phyloP scores from a whole-genome alignment of 2,113 vertebrate genomes.

The Periophthalmus modestus region DNA sequence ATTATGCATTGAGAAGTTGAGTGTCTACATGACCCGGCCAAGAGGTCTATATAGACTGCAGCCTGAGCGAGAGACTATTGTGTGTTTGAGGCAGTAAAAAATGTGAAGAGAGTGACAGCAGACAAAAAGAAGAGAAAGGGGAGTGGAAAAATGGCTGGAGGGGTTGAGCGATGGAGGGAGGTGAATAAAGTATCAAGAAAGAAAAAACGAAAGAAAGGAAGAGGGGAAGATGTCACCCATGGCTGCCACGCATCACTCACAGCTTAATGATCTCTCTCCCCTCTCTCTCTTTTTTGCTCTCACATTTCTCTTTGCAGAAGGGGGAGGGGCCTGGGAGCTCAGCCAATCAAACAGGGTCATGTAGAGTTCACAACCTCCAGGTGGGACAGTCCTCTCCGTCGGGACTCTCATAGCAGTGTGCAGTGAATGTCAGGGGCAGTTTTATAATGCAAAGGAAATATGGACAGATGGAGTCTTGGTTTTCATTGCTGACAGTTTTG shows the following conservation, averaged over 20 bases:
- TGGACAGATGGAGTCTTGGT: not conserved
- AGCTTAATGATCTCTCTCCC: slow-evolving; percentile 77
- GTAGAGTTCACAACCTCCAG: slow-evolving; percentile 97
- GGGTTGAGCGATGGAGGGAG: slow-evolving; percentile 69
- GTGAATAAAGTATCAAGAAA: slow-evolving; percentile 64
- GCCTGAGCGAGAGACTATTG: slow-evolving; percentile 50
- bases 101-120: slow-evolving; percentile 64
- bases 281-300: slow-evolving; percentile 41
- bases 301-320: slow-evolving; percentile 57
- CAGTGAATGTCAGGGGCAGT: not conserved
- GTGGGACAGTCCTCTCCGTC: slow-evolving; percentile 83
- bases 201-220: slow-evolving; percentile 40
- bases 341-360: slow-evolving; percentile 94
- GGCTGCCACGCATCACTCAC: slow-evolving; percentile 82
- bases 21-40: slow-evolving; percentile 54
- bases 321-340: slow-evolving; percentile 82
- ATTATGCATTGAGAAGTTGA: slow-evolving; percentile 62
- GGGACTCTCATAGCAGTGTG: slow-evolving; percentile 11
- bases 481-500: slow-evolving; percentile 8
- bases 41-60: slow-evolving; percentile 47
- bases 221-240: slow-evolving; percentile 74
- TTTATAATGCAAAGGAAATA: not conserved
- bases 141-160: slow-evolving; percentile 68
- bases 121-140: slow-evolving; percentile 60
- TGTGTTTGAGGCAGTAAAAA: slow-evolving; percentile 40